phyloP scores from a whole-genome alignment of 2,888 invertebrate species.

The Cyaniris semiargus region DNA sequence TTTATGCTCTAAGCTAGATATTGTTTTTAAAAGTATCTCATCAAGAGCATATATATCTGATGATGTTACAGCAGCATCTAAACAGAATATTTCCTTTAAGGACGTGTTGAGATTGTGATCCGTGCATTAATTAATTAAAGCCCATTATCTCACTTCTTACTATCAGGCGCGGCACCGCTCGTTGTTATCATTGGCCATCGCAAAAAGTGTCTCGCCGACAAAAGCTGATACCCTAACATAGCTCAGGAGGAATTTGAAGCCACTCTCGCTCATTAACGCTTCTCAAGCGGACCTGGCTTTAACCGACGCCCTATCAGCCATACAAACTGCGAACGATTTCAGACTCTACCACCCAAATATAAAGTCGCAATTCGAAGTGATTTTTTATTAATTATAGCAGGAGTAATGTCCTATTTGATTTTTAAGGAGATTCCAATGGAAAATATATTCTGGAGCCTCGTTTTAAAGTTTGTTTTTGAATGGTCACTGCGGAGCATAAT shows the following conservation, averaged over 20 bases:
- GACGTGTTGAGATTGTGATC: constrained; percentile 40
- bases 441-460: neutral
- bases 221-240: constrained; percentile 73
- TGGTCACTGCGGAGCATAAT: constrained; percentile 1
- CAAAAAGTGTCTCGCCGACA: constrained; percentile 77
- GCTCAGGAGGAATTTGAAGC: constrained; percentile 68
- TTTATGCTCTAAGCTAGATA: neutral
- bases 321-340: constrained; percentile 36
- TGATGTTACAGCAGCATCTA: neutral
- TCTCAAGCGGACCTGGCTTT: constrained; percentile 53
- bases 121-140: constrained; percentile 61
- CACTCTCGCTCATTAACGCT: constrained; percentile 77
- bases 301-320: constrained; percentile 49
- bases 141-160: constrained; percentile 58
- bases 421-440: constrained; percentile 22
- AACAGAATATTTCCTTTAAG: constrained; percentile 30
- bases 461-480: constrained; percentile 34
- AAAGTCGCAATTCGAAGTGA: constrained; percentile 17
- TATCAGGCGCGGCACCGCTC: constrained; percentile 67
- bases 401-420: constrained; percentile 38
- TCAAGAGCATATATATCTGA: neutral
- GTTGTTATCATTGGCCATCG: constrained; percentile 75
- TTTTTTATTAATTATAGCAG: constrained; percentile 6
- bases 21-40: neutral
- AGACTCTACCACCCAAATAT: constrained; percentile 32